Percentiles rank a stretch among this genome's conserved stretches.
phyloP scores from a whole-genome alignment of 2,113 vertebrate species.

The Apteryx mantelli region DNA sequence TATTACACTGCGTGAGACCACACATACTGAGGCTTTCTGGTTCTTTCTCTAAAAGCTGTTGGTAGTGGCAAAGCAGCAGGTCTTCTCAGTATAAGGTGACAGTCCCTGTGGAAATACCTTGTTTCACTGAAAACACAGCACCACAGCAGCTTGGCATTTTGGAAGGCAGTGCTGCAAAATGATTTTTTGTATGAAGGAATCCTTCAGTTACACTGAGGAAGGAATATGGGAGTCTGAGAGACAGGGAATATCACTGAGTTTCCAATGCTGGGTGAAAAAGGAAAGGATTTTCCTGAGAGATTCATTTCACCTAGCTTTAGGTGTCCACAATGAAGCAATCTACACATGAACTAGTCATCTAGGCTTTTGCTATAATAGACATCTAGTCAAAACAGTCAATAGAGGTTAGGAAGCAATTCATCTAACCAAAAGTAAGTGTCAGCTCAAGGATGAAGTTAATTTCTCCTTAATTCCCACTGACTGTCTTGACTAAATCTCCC shows the following conservation, averaged over 20 bases:
- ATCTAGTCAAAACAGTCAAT: neutral
- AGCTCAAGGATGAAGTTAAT: neutral
- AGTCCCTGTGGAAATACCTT: neutral
- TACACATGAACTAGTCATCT: neutral
- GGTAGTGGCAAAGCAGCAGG: neutral
- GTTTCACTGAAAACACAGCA: neutral
- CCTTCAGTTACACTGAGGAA: neutral
- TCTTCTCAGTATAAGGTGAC: neutral
- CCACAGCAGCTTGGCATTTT: neutral
- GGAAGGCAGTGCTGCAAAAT: neutral
- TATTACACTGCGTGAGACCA: neutral
- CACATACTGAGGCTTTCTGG: neutral
- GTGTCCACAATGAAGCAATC: accelerated
- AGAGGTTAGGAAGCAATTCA: neutral
- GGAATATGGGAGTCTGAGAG: neutral
- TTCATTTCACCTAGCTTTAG: neutral
- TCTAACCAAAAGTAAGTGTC: neutral
- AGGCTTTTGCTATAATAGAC: neutral
- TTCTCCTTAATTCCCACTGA: neutral
- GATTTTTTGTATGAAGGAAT: neutral
- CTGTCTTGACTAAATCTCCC: neutral
- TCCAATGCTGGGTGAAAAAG: neutral
- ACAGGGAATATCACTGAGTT: neutral
- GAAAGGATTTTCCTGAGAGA: neutral
- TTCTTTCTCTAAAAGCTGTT: neutral